Evolutionary conservation across 2,113 vertebrate species (phyloP).

Genomic region (Tamias sibiricus): DNA sequence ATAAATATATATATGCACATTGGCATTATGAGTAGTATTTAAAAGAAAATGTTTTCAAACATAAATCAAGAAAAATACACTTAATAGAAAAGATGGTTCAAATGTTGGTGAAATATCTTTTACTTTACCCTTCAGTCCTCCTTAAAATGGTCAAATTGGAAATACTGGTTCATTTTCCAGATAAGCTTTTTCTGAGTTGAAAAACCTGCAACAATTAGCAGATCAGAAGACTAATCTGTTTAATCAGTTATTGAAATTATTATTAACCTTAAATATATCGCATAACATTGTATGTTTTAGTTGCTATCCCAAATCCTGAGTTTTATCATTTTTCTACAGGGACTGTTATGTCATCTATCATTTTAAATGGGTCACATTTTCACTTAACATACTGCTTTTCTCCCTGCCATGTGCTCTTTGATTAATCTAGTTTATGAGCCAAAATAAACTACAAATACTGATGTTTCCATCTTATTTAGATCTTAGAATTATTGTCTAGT

Average conservation of each 20-base stretch:
- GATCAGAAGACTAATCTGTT: conserved; percentile 19
- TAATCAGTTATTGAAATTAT: conserved; percentile 59
- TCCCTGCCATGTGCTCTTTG: background rate
- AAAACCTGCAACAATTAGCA: conserved; percentile 43
- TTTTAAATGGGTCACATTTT: conserved; percentile 40
- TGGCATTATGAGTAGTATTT: background rate
- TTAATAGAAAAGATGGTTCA: background rate
- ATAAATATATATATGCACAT: background rate
- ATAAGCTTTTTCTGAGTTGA: background rate
- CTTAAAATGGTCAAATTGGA: background rate
- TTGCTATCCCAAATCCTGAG: background rate
- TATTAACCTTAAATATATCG: conserved; percentile 52
- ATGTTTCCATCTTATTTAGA: background rate
- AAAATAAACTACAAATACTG: conserved; percentile 16
- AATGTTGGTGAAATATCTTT: background rate
- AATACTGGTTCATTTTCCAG: conserved; percentile 2
- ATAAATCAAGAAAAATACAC: background rate
- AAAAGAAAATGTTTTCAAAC: background rate
- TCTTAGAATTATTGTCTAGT: background rate
- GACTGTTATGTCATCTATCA: background rate
- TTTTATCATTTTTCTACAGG: conserved; percentile 19
- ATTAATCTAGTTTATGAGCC: background rate
- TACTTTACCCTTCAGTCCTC: background rate
- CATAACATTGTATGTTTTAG: background rate
- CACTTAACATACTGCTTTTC: background rate